phyloP scores from a whole-genome alignment of 2,113 vertebrate genomes.

The Notiomystis cincta region DNA sequence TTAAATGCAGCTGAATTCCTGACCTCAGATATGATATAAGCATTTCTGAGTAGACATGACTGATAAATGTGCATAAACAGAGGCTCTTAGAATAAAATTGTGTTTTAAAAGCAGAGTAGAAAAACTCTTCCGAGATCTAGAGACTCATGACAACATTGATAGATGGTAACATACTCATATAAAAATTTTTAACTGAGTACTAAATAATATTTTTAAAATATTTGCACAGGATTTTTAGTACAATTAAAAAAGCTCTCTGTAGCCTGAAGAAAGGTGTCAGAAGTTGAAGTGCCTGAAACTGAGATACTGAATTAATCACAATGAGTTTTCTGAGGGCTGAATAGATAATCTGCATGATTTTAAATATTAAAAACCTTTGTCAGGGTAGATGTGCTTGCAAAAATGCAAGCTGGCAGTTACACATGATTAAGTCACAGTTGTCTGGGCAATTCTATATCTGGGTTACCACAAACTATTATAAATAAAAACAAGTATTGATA shows the following conservation, averaged over 20 bases:
- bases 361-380: constrained; percentile 63
- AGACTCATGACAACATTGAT: neutral
- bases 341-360: constrained; percentile 62
- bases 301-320: constrained; percentile 38
- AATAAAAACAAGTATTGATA: constrained; percentile 24
- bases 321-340: constrained; percentile 58
- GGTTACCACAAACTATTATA: constrained; percentile 6
- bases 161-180: neutral
- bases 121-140: neutral
- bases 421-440: constrained; percentile 43
- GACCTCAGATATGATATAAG: constrained; percentile 34
- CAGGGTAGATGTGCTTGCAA: constrained; percentile 47
- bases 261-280: constrained; percentile 56
- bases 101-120: neutral
- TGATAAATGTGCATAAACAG: constrained; percentile 44
- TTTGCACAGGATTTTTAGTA: constrained; percentile 33
- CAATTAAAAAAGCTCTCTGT: constrained; percentile 36
- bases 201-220: constrained; percentile 48
- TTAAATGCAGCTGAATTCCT: constrained; percentile 48
- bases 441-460: constrained; percentile 11
- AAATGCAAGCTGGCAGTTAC: constrained; percentile 58
- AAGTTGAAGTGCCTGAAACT: constrained; percentile 36
- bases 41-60: constrained; percentile 40
- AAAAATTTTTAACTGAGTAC: neutral
- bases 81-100: constrained; percentile 13